Conservation (phyloP, 2,888 invertebrate species). For the Oscheius sp. region DNA sequence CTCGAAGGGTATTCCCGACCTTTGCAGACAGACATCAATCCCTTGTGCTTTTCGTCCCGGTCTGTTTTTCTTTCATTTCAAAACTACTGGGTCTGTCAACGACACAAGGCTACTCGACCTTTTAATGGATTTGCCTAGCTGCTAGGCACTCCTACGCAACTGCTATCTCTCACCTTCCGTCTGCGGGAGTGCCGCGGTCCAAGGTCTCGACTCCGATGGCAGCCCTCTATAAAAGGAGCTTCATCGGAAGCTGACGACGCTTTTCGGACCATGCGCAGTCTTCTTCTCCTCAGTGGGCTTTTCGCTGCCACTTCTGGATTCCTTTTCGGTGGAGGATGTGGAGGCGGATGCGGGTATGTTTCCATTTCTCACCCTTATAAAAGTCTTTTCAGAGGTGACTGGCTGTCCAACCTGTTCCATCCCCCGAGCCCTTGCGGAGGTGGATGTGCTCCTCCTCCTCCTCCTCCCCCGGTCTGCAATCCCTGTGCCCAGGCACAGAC, state of each 20-base stretch:
- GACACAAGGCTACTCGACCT: conserved; percentile 19
- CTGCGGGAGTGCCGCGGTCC: conserved; percentile 2
- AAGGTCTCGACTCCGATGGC: conserved; percentile 13
- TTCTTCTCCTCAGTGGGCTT: conserved; percentile 12
- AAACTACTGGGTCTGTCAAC: conserved; percentile 13
- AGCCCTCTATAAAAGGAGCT: conserved; percentile 18
- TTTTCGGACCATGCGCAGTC: conserved; percentile 19
- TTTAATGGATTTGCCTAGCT: conserved; percentile 30
- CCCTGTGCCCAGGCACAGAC: background rate
- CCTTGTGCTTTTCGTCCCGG: too few relatives aligned
- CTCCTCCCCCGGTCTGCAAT: conserved; percentile 20
- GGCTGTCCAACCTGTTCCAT: conserved; percentile 19
- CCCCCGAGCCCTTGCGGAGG: conserved; percentile 14
- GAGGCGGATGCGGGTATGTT: conserved; percentile 21
- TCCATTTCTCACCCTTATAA: background rate
- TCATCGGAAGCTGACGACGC: background rate
- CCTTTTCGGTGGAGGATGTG: conserved; percentile 24
- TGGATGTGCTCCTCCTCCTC: conserved; percentile 16
- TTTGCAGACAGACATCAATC: too few relatives aligned
- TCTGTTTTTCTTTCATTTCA: too few relatives aligned
- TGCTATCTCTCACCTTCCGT: conserved; percentile 21
- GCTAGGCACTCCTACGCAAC: background rate
- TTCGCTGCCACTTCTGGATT: background rate
- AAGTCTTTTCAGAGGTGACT: conserved; percentile 9
- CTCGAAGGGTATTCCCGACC: too few relatives aligned